Percentiles rank a stretch among this genome's conserved stretches.
phyloP scores from a whole-genome alignment of 2,797 vertebrate genomes.

The Micrastur ruficollis region DNA sequence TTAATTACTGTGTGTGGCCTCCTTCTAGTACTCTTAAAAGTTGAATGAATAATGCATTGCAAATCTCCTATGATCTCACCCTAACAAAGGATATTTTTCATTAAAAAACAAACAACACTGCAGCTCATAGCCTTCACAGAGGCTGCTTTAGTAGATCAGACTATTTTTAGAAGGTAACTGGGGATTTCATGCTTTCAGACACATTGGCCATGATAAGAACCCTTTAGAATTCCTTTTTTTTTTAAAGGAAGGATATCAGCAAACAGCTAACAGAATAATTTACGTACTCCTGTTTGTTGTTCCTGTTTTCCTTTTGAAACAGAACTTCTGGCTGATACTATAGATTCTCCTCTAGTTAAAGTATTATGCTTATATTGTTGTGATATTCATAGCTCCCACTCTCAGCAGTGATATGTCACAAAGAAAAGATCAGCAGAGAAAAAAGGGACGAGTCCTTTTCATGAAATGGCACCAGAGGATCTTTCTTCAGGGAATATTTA shows the following conservation, averaged over 20 bases:
- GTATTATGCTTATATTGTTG: not conserved
- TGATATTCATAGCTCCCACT: not conserved
- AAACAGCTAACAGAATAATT: not conserved
- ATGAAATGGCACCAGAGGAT: not conserved
- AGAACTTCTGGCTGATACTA: not conserved
- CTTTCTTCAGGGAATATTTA: conserved; percentile 42
- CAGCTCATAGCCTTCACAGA: not conserved
- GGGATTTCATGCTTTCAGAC: not conserved
- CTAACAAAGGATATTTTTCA: not conserved
- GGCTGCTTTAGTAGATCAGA: not conserved
- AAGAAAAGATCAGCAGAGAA: not conserved
- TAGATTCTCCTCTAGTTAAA: not conserved
- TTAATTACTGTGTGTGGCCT: not conserved
- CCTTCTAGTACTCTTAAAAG: not conserved
- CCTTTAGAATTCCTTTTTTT: not conserved
- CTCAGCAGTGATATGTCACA: not conserved
- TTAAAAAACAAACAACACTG: not conserved
- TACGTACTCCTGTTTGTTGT: not conserved
- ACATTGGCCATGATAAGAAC: not conserved
- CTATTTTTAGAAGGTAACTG: not conserved
- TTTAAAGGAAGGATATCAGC: not conserved
- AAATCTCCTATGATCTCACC: not conserved
- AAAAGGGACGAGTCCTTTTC: not conserved
- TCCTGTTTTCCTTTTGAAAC: not conserved
- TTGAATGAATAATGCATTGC: not conserved